phyloP scores from a whole-genome alignment of 1,140 invertebrate genomes.

The Drosophila virilis region DNA sequence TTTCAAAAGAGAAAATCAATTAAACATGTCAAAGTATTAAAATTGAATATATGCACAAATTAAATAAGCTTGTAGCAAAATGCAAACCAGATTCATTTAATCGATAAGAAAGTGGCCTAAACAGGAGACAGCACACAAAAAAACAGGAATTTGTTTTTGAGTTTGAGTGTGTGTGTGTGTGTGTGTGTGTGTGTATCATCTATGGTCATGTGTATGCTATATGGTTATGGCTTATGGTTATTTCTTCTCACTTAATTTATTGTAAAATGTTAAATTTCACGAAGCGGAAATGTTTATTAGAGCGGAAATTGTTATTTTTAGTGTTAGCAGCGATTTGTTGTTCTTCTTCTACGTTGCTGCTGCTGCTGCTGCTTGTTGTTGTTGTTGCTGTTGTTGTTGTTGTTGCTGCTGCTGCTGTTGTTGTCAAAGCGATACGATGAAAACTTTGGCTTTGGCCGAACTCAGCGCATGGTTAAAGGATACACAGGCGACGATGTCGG shows the following conservation, averaged over 20 bases:
- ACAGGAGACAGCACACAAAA: constrained; percentile 8
- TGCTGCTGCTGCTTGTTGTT: constrained; percentile 25
- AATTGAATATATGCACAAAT: background rate
- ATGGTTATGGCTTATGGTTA: constrained; percentile 65
- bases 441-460: constrained; percentile 23
- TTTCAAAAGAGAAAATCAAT: background rate
- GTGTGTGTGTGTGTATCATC: constrained; percentile 24
- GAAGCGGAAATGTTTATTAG: constrained; percentile 84
- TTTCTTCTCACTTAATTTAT: constrained; percentile 82
- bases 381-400: constrained; percentile 11
- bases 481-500: constrained; percentile 4
- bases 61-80: background rate
- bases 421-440: constrained; percentile 46
- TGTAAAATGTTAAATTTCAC: constrained; percentile 83
- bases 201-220: constrained; percentile 41
- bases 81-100: constrained; percentile 38
- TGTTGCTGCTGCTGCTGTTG: constrained; percentile 12
- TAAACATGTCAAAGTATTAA: background rate
- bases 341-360: constrained; percentile 25
- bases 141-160: background rate
- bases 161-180: constrained; percentile 7
- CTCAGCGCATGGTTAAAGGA: constrained; percentile 33
- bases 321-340: constrained; percentile 64
- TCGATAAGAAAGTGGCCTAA: constrained; percentile 53
- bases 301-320: constrained; percentile 84